Percentiles rank a stretch among this genome's conserved stretches.
These are phyloP conservation scores for Tromatobia lineatoria DNA, from an alignment of 2,888 invertebrate species.

Conservation along the genomic window DNA sequence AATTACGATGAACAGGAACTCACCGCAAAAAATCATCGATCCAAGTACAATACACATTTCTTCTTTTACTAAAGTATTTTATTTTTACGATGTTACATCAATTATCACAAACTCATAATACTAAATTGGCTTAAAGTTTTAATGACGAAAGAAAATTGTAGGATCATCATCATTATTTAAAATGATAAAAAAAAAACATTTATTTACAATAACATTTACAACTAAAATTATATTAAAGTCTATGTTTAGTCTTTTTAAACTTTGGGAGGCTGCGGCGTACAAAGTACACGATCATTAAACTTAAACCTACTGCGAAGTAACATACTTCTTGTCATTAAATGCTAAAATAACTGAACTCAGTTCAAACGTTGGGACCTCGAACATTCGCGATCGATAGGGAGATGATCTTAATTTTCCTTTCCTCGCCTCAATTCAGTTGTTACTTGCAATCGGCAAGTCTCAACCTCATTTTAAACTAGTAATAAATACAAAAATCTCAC, in stretches of 20 bases:
- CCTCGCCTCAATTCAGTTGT: background rate
- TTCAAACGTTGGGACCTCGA: conserved; percentile 33
- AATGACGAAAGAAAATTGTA: conserved; percentile 69
- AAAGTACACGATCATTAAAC: conserved; percentile 30
- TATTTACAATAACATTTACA: conserved; percentile 79
- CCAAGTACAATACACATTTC: background rate
- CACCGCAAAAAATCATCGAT: background rate
- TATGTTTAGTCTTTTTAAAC: conserved; percentile 71
- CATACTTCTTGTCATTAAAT: conserved; percentile 23
- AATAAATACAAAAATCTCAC: conserved; percentile 61
- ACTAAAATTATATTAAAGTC: conserved; percentile 73
- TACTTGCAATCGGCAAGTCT: background rate
- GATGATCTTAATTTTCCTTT: background rate
- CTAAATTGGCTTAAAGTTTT: conserved; percentile 74
- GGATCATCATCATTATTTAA: conserved; percentile 28
- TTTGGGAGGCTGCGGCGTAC: conserved; percentile 72
- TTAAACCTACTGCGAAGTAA: conserved; percentile 39
- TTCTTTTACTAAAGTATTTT: conserved; percentile 64
- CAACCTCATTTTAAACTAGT: conserved; percentile 29
- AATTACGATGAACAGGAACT: too few species aligned
- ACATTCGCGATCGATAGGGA: conserved; percentile 29
- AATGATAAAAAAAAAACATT: conserved; percentile 54
- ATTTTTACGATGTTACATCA: conserved; percentile 75
- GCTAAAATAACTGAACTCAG: conserved; percentile 41
- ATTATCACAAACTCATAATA: conserved; percentile 82